A percentile compares a stretch with the other conserved stretches of the same genome.
phyloP scores from a whole-genome alignment of 1,140 invertebrate genomes.

The Rhizoglyphus robini region DNA sequence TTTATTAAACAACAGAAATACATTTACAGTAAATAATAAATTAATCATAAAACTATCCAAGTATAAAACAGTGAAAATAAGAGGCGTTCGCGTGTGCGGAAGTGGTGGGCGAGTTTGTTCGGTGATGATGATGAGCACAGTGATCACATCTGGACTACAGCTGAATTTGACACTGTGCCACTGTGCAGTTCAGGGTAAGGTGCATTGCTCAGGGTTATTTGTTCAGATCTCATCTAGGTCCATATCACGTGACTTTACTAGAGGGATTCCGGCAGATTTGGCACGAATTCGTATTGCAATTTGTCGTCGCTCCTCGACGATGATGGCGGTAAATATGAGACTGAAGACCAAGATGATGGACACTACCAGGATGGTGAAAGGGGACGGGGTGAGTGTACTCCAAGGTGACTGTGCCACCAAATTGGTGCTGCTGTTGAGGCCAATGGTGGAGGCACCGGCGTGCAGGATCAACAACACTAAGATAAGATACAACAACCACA shows the following conservation, averaged over 20 bases:
- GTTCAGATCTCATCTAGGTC: slow-evolving; percentile 8
- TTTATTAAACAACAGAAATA: too few relatives aligned
- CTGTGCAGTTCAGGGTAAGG: too few relatives aligned
- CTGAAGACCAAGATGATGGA: neutral
- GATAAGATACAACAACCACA: slow-evolving; percentile 4
- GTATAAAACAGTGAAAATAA: too few relatives aligned
- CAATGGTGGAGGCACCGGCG: neutral
- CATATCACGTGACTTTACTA: slow-evolving; percentile 13
- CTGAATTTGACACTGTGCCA: too few relatives aligned
- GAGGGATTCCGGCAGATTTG: neutral
- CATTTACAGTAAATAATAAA: too few relatives aligned
- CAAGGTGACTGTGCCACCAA: neutral
- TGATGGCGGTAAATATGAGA: neutral
- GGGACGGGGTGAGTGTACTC: neutral
- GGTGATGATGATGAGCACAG: too few relatives aligned
- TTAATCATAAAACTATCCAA: too few relatives aligned
- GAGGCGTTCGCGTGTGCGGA: too few relatives aligned
- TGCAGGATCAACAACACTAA: neutral
- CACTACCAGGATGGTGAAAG: neutral
- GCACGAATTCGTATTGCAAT: neutral
- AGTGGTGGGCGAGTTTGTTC: too few relatives aligned
- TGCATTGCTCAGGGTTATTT: too few relatives aligned
- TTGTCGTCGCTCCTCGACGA: neutral
- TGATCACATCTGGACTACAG: too few relatives aligned
- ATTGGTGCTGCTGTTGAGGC: neutral